Percentiles rank a stretch among this genome's conserved stretches.
Conservation (phyloP, 2,113 vertebrate species). For the Megaceryle torquata region DNA sequence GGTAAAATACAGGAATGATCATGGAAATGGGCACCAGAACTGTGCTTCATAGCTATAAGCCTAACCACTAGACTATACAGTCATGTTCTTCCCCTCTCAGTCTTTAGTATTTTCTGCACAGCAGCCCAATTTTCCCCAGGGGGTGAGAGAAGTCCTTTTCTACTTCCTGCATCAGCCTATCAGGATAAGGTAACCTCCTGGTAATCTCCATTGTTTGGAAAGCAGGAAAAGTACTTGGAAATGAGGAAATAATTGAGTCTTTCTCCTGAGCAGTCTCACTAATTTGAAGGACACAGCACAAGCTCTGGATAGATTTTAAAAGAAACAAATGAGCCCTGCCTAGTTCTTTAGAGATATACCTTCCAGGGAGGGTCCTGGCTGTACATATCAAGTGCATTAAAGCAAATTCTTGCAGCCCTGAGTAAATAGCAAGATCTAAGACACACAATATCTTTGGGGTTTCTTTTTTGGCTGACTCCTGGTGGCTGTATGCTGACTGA, state of each 20-base stretch:
- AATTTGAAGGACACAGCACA: not conserved
- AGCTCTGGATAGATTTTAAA: not conserved
- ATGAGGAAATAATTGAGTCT: not conserved
- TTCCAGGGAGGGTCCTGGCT: not conserved
- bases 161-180: not conserved
- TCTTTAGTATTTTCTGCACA: not conserved
- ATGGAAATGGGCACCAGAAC: not conserved
- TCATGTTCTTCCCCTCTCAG: not conserved
- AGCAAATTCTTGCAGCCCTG: not conserved
- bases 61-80: not conserved
- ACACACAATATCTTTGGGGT: fast-evolving
- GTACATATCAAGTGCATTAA: not conserved
- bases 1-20: not conserved
- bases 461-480: not conserved
- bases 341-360: not conserved
- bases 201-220: not conserved
- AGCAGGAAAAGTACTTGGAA: not conserved
- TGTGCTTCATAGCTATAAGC: not conserved
- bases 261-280: not conserved
- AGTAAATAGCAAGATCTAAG: not conserved
- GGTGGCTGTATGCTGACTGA: not conserved
- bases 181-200: not conserved
- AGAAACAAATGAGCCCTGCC: not conserved
- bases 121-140: not conserved
- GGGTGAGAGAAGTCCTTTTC: not conserved